Percentiles rank a stretch among this genome's conserved stretches.
phyloP scores from a whole-genome alignment of 2,888 invertebrate genomes.

The Plemyria rubiginata region DNA sequence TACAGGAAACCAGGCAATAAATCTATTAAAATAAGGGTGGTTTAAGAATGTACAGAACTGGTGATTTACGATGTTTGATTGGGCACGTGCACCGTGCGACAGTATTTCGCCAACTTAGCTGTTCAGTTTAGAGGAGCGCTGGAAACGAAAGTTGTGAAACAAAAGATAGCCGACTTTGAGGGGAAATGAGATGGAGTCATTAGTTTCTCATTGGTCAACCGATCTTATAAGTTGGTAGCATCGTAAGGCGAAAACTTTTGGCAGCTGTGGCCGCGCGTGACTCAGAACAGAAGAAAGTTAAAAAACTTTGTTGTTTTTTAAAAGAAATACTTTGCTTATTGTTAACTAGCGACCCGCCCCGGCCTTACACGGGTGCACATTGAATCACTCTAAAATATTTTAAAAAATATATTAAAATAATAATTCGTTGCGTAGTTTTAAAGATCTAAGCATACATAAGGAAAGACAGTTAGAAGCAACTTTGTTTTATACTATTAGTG shows the following conservation, averaged over 20 bases:
- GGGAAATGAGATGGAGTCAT: not conserved
- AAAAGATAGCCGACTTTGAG: not conserved
- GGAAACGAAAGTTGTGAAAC: not conserved
- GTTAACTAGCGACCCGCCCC: too few species aligned
- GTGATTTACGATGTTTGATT: constrained; percentile 58
- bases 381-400: too few species aligned
- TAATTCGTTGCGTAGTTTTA: too few species aligned
- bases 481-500: too few species aligned
- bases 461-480: too few species aligned
- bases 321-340: constrained; percentile 18
- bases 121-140: not conserved
- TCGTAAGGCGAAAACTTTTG: constrained; percentile 82
- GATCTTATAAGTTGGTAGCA: constrained; percentile 45
- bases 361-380: too few species aligned
- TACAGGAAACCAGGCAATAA: constrained; percentile 5
- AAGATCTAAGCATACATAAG: too few species aligned
- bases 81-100: constrained; percentile 1
- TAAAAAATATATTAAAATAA: too few species aligned
- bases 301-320: constrained; percentile 15
- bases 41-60: constrained; percentile 18
- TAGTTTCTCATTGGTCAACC: too few species aligned
- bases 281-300: constrained; percentile 49
- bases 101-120: not conserved
- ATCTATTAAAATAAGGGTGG: constrained; percentile 6
- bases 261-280: constrained; percentile 77